Percentiles rank a stretch among this genome's conserved stretches.
phyloP scores from a whole-genome alignment of 1,140 invertebrate genomes.

The Heliothis subflexa region DNA sequence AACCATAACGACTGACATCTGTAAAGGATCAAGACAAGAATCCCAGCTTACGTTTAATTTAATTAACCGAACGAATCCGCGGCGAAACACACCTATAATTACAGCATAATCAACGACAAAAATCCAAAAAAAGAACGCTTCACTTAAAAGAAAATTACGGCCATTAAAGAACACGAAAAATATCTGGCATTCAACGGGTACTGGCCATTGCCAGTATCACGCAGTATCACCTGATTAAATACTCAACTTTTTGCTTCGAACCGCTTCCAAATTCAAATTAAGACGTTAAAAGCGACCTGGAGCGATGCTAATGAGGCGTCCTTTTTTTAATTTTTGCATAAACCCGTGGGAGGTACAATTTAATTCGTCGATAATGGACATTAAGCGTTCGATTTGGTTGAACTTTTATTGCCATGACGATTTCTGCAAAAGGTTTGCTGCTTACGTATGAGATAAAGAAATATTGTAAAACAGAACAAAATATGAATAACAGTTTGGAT shows the following conservation, averaged over 20 bases:
- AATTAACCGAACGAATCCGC: slow-evolving; percentile 21
- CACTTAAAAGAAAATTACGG: slow-evolving; percentile 33
- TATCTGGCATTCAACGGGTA: slow-evolving; percentile 36
- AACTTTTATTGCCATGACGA: not conserved
- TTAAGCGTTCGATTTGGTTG: slow-evolving; percentile 12
- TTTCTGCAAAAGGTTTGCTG: slow-evolving; percentile 5
- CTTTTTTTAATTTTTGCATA: slow-evolving; percentile 67
- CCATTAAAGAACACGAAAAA: slow-evolving; percentile 33
- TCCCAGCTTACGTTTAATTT: slow-evolving; percentile 2
- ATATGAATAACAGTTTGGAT: too few species aligned
- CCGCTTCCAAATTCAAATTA: slow-evolving; percentile 72
- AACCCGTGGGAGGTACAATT: slow-evolving; percentile 50
- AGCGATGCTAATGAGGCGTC: slow-evolving; percentile 68
- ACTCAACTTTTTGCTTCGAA: slow-evolving; percentile 55
- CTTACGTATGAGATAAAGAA: too few species aligned
- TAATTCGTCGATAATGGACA: slow-evolving; percentile 46
- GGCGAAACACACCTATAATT: slow-evolving; percentile 23
- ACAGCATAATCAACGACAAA: slow-evolving; percentile 33
- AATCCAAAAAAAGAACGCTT: slow-evolving; percentile 8
- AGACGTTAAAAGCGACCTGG: slow-evolving; percentile 70
- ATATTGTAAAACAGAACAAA: too few species aligned
- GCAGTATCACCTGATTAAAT: slow-evolving; percentile 53
- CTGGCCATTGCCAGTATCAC: not conserved
- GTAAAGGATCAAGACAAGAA: not conserved
- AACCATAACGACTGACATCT: not conserved